A percentile compares a stretch with the other conserved stretches of the same genome.
phyloP scores from a whole-genome alignment of 2,113 vertebrate genomes.

The Sus scrofa region T2T-Sscrofa CM000812.6:238692501-238693000 shows the following conservation, averaged over 20 bases:
- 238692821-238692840: not conserved
- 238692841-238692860: not conserved
- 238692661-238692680: not conserved
- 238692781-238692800: not conserved
- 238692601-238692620: not conserved
- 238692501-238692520: not conserved
- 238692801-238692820: not conserved
- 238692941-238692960: not conserved
- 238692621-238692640: slow-evolving; percentile 37
- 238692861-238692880: not conserved
- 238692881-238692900: not conserved
- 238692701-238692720: not conserved
- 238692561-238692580: not conserved
- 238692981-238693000: not conserved
- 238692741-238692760: not conserved
- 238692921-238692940: not conserved
- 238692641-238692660: not conserved
- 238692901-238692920: not conserved
- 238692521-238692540: not conserved
- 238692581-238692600: not conserved
- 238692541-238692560: not conserved
- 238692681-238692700: not conserved
- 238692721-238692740: not conserved
- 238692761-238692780: slow-evolving; percentile 19
- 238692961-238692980: not conserved